Percentiles rank a stretch among this genome's conserved stretches.
phyloP scores from a whole-genome alignment of 2,888 invertebrate genomes.

The Hirtodrosophila trivittata region DNA sequence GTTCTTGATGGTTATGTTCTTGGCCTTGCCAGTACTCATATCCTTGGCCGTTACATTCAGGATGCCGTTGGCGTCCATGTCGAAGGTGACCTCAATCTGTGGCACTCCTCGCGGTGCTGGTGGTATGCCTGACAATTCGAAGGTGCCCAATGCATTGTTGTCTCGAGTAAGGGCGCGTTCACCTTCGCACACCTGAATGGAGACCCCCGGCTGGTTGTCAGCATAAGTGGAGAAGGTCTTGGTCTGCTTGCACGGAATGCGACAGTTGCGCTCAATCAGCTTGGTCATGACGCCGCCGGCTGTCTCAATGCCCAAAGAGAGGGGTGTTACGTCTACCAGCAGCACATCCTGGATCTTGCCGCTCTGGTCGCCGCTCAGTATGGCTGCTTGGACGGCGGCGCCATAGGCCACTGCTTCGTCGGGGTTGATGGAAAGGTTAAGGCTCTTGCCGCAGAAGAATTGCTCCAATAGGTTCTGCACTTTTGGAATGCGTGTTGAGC shows the following conservation, averaged over 20 bases:
- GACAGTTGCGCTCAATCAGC: conserved; percentile 33
- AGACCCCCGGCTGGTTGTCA: conserved; percentile 38
- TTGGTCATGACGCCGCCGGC: conserved; percentile 40
- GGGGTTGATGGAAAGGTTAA: conserved; percentile 38
- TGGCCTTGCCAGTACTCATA: conserved; percentile 87
- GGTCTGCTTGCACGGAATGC: conserved; percentile 38
- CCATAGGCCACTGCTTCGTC: conserved; percentile 38
- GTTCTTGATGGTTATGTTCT: conserved; percentile 92
- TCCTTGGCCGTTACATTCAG: conserved; percentile 93
- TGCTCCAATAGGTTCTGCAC: conserved; percentile 35
- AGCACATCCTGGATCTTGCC: conserved; percentile 39
- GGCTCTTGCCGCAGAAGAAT: conserved; percentile 35
- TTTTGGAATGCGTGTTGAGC: conserved; percentile 40
- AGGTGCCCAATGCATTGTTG: conserved; percentile 35
- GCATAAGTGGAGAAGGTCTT: conserved; percentile 34
- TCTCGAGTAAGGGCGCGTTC: conserved; percentile 34
- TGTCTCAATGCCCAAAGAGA: conserved; percentile 34
- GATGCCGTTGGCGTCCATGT: conserved; percentile 96
- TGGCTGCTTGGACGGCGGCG: conserved; percentile 37
- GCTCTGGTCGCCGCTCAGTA: conserved; percentile 36
- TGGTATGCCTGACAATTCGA: conserved; percentile 85
- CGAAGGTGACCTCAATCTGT: conserved; percentile 92
- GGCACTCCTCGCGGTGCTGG: conserved; percentile 95
- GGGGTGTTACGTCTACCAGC: conserved; percentile 33
- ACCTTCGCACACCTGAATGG: conserved; percentile 37